Evolutionary conservation across 2,888 invertebrate species (phyloP).

Genomic region (Dynastes maya): DNA sequence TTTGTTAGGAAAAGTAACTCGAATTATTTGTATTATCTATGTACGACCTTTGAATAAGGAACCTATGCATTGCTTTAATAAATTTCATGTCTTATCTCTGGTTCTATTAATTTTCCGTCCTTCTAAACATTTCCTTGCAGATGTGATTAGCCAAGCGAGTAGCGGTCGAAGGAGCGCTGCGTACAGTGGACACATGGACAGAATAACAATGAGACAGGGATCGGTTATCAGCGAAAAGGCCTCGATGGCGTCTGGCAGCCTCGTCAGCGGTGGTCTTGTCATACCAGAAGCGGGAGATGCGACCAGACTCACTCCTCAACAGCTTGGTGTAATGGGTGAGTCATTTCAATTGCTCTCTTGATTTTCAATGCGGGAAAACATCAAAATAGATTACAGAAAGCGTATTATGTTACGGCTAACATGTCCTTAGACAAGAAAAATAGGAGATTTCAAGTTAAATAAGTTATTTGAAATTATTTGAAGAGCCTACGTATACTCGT

Average conservation of each 20-base stretch:
- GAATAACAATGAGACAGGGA: slow-evolving; percentile 67
- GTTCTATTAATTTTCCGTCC: slow-evolving; percentile 17
- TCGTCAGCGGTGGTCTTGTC: slow-evolving; percentile 72
- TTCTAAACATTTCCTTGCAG: slow-evolving; percentile 58
- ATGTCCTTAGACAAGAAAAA: too few species aligned
- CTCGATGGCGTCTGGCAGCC: slow-evolving; percentile 80
- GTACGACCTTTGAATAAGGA: not conserved
- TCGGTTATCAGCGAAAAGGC: slow-evolving; percentile 78
- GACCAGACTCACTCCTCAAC: slow-evolving; percentile 85
- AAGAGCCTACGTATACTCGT: too few species aligned
- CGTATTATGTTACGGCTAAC: not conserved
- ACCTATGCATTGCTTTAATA: not conserved
- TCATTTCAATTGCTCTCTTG: slow-evolving; percentile 57
- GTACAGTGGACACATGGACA: slow-evolving; percentile 65
- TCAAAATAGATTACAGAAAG: not conserved
- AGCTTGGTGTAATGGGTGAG: slow-evolving; percentile 92
- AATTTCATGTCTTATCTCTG: slow-evolving; percentile 26
- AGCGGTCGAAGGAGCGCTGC: slow-evolving; percentile 78
- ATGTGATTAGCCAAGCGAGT: slow-evolving; percentile 78
- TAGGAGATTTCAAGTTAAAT: too few species aligned
- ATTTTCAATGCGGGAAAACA: not conserved
- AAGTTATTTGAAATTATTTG: too few species aligned
- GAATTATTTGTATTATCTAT: not conserved
- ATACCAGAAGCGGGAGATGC: slow-evolving; percentile 71
- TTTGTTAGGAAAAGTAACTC: too few species aligned